Conservation (phyloP, 2,888 invertebrate genomes). For the Cheiracanthium punctorium region DNA sequence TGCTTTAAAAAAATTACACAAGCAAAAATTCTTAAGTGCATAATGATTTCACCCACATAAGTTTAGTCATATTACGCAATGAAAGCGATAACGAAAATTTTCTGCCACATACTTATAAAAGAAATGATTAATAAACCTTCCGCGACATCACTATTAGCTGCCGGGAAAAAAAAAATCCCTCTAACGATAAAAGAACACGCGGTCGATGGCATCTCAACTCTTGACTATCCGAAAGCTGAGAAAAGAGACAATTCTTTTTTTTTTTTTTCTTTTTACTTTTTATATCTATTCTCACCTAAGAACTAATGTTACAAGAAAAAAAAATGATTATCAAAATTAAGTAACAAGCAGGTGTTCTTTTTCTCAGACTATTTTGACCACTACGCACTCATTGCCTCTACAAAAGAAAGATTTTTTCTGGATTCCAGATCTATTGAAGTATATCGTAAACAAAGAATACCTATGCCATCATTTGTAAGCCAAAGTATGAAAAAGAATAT, state of each 20-base stretch:
- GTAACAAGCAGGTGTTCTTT: not conserved
- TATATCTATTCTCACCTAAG: not conserved
- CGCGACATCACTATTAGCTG: no score
- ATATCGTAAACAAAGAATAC: not conserved
- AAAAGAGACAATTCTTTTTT: not conserved
- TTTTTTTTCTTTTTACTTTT: not conserved
- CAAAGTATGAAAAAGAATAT: no score
- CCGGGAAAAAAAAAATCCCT: not conserved
- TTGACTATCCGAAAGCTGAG: not conserved
- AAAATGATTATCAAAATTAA: constrained; percentile 7
- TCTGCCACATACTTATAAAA: no score
- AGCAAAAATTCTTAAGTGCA: no score
- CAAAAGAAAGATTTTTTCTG: not conserved
- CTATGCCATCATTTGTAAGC: no score
- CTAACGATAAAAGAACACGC: not conserved
- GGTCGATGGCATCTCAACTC: not conserved
- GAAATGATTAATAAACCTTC: no score
- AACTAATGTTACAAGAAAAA: not conserved
- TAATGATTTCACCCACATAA: no score
- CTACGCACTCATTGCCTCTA: not conserved
- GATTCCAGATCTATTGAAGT: not conserved
- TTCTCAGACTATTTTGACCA: not conserved
- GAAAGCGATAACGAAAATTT: no score
- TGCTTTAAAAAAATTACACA: no score
- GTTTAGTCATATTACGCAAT: no score